phyloP scores from a whole-genome alignment of 53 echinoderm and acorn worm genomes.

The Echinarachnius parma region DNA sequence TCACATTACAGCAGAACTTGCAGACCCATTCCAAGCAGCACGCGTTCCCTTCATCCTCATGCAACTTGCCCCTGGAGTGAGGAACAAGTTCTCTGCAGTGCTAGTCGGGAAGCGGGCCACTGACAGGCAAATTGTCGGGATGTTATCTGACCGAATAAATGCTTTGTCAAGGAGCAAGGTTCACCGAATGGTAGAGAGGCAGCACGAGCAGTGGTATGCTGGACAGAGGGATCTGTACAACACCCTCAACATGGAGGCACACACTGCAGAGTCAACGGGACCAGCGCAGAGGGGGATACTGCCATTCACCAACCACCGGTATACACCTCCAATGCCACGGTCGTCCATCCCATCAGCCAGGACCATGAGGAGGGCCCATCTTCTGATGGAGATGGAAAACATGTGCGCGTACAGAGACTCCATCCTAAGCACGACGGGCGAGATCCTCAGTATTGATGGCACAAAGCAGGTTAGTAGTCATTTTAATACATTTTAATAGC shows the following conservation, averaged over 20 bases:
- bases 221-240: constrained; percentile 52
- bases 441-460: constrained; percentile 55
- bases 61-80: neutral
- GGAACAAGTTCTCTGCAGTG: neutral
- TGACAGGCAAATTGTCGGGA: too few relatives aligned
- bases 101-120: neutral
- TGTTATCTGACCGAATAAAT: constrained; percentile 44
- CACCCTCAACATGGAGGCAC: constrained; percentile 41
- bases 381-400: constrained; percentile 44
- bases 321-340: constrained; percentile 20
- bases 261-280: constrained; percentile 2
- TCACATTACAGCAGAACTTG: neutral
- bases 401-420: constrained; percentile 41
- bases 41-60: neutral
- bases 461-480: constrained; percentile 57
- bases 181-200: constrained; percentile 36
- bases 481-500: neutral
- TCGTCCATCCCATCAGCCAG: constrained; percentile 42
- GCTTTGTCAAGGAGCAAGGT: constrained; percentile 56
- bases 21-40: neutral
- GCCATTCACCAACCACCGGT: constrained; percentile 11
- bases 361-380: constrained; percentile 31
- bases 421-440: constrained; percentile 55
- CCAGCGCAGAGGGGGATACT: constrained; percentile 34
- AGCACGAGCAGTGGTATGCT: constrained; percentile 54